Percentiles rank a stretch among this genome's conserved stretches.
These are phyloP conservation scores for Odontocolon sp. DNA, from an alignment of 2,888 invertebrate species.

Conservation along the genomic window DNA sequence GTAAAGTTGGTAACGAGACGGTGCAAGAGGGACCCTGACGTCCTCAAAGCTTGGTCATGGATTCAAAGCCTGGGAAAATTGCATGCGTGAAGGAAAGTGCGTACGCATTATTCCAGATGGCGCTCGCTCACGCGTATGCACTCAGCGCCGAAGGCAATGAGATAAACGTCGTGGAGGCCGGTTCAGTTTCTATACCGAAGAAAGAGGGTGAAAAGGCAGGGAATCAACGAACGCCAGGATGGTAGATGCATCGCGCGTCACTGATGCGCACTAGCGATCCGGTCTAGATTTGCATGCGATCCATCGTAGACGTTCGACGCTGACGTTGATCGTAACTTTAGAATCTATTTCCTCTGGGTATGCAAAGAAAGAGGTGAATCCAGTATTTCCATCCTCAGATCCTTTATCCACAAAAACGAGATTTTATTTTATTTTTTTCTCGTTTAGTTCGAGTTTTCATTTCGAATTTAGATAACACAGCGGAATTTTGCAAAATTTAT, in stretches of 20 bases:
- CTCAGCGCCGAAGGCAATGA: background rate
- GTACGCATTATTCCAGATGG: constrained; percentile 19
- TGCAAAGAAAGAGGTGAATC: too few relatives aligned
- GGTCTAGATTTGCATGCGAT: constrained; percentile 33
- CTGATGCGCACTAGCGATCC: constrained; percentile 19
- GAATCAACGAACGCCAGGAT: constrained; percentile 28
- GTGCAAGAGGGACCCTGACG: background rate
- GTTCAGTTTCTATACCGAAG: constrained; percentile 16
- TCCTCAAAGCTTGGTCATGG: too few relatives aligned
- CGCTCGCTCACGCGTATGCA: background rate
- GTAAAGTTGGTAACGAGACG: constrained; percentile 35
- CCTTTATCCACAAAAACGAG: background rate
- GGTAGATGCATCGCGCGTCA: constrained; percentile 15
- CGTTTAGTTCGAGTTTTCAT: background rate
- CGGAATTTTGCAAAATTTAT: background rate
- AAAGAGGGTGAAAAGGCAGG: background rate
- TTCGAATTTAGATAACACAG: background rate
- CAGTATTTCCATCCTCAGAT: background rate
- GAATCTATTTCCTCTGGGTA: background rate
- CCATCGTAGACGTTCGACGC: constrained; percentile 17
- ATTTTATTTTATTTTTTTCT: background rate
- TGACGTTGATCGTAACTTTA: constrained; percentile 37
- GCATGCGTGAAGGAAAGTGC: constrained; percentile 43
- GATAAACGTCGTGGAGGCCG: constrained; percentile 15
- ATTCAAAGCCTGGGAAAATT: constrained; percentile 36